These are phyloP conservation scores for Platygyra sinensis DNA, from an alignment of 64 coral and sea anemone genomes.

Conservation along the genomic window DNA sequence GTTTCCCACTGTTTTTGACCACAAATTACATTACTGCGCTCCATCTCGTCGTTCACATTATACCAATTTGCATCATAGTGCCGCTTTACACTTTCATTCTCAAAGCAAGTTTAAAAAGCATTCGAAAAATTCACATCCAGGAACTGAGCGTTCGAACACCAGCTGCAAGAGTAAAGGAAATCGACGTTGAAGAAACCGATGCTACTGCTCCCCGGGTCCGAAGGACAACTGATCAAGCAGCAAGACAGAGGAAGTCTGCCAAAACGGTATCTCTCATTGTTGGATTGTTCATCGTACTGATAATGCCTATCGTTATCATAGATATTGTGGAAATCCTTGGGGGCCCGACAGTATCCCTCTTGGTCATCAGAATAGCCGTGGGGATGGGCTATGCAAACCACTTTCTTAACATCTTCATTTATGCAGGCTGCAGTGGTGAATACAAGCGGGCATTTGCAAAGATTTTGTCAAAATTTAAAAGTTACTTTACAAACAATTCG, in stretches of 20 bases:
- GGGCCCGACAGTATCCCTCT: slow-evolving; percentile 3
- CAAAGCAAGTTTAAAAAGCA: slow-evolving; percentile 59
- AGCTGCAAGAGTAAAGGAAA: neutral
- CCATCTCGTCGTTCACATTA: slow-evolving; percentile 38
- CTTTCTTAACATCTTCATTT: slow-evolving; percentile 80
- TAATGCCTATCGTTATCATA: slow-evolving; percentile 75
- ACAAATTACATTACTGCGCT: slow-evolving; percentile 44
- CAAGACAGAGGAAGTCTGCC: slow-evolving; percentile 53
- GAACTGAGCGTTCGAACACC: neutral
- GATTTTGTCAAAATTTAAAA: slow-evolving; percentile 38
- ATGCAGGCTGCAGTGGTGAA: slow-evolving; percentile 78
- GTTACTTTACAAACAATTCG: neutral
- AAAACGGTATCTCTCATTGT: slow-evolving; percentile 71
- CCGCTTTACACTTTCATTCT: slow-evolving; percentile 70
- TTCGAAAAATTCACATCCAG: slow-evolving; percentile 50
- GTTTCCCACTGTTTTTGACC: slow-evolving; percentile 48
- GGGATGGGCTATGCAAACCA: slow-evolving; percentile 74
- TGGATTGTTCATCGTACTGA: slow-evolving; percentile 75
- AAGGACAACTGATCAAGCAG: slow-evolving; percentile 18
- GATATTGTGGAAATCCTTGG: slow-evolving; percentile 68
- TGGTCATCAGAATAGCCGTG: slow-evolving; percentile 49
- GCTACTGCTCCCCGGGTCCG: neutral
- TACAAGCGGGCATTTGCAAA: slow-evolving; percentile 73
- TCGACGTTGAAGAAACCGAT: neutral
- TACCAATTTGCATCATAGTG: slow-evolving; percentile 46